A percentile compares a stretch with the other conserved stretches of the same genome.
phyloP scores from a whole-genome alignment of 1,140 invertebrate genomes.

The Arion vulgaris region DNA sequence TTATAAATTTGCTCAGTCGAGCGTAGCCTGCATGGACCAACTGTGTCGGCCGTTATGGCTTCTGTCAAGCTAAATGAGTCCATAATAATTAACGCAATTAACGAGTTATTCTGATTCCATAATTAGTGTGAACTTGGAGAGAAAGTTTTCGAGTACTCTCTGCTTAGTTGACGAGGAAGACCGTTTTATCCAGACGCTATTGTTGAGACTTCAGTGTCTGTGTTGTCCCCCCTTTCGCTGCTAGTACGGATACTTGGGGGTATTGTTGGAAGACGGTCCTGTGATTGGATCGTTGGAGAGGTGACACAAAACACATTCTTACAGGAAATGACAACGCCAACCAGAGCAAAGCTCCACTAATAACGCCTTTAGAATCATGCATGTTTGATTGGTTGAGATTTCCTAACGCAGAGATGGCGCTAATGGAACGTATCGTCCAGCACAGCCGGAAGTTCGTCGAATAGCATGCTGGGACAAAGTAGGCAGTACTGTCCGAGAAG shows the following conservation, averaged over 20 bases:
- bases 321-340: background rate
- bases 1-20: no score
- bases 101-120: constrained; percentile 21
- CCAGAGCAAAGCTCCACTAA: background rate
- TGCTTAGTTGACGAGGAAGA: background rate
- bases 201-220: background rate
- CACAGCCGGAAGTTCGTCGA: background rate
- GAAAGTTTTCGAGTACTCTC: constrained; percentile 10
- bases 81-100: constrained; percentile 34
- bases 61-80: constrained; percentile 10
- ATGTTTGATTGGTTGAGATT: background rate
- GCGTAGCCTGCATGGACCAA: background rate
- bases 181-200: background rate
- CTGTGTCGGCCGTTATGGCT: constrained; percentile 24
- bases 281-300: background rate
- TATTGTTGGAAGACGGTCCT: background rate
- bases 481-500: no score
- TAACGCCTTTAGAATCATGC: background rate
- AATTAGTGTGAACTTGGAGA: constrained; percentile 24
- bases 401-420: background rate
- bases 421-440: background rate
- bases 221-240: background rate
- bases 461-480: background rate
- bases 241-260: background rate
- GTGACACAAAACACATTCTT: background rate